These are phyloP conservation scores for Scaptomyza montana DNA, from an alignment of 1,140 invertebrate genomes.

Conservation along the genomic window DNA sequence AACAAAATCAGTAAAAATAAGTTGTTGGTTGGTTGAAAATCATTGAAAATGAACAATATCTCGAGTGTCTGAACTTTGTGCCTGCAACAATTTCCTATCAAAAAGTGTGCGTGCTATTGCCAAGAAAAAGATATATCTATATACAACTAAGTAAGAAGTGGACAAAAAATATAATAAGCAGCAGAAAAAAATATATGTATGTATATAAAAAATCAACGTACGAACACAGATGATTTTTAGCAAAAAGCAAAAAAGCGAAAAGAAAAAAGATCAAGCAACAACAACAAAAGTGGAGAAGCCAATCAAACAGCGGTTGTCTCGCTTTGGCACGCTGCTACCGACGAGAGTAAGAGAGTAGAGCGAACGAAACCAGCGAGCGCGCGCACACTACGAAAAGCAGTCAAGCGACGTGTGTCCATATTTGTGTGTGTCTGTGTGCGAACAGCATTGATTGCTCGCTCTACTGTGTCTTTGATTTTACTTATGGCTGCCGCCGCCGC, in stretches of 20 bases:
- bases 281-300: constrained; percentile 62
- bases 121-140: constrained; percentile 68
- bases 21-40: constrained; percentile 54
- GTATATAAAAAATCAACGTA: constrained; percentile 69
- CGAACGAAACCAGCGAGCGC: constrained; percentile 47
- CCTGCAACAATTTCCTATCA: constrained; percentile 38
- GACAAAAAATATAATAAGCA: constrained; percentile 75
- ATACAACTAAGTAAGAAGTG: constrained; percentile 71
- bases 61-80: constrained; percentile 65
- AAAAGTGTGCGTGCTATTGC: constrained; percentile 42
- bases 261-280: constrained; percentile 75
- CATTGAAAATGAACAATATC: constrained; percentile 70
- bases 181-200: constrained; percentile 58
- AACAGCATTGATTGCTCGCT: constrained; percentile 70
- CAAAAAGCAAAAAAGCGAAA: constrained; percentile 71
- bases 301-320: constrained; percentile 81
- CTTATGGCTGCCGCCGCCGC: constrained; percentile 56
- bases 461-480: constrained; percentile 69
- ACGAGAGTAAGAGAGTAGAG: constrained; percentile 45
- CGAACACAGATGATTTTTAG: constrained; percentile 81
- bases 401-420: constrained; percentile 72
- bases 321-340: constrained; percentile 64
- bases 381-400: constrained; percentile 57
- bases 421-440: constrained; percentile 25
- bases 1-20: constrained; percentile 33